Conservation (phyloP, 1,140 invertebrate species). For the Sweltsa coloradensis region DNA sequence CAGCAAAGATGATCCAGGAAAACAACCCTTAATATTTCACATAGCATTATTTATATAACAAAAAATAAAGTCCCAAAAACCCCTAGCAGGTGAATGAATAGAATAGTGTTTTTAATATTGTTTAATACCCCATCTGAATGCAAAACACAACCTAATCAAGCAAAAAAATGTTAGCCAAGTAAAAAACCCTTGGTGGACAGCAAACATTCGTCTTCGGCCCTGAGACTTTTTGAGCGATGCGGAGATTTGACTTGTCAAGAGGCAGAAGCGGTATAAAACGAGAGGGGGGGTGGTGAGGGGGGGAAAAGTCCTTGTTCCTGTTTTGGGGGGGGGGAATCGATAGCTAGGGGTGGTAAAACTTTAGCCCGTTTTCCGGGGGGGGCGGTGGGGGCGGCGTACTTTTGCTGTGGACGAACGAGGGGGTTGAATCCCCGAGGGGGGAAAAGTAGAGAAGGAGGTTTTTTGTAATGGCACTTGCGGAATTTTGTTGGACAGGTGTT, state of each 20-base stretch:
- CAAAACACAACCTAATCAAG: no score
- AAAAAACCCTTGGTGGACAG: constrained; percentile 33
- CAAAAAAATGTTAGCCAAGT: no score
- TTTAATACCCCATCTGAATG: no score
- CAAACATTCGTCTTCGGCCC: constrained; percentile 35
- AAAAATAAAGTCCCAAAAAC: no score
- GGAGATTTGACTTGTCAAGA: constrained; percentile 15
- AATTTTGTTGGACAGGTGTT: constrained; percentile 15
- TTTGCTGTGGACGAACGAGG: constrained; percentile 18
- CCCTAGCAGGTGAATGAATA: no score
- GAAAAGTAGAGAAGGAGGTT: constrained; percentile 1
- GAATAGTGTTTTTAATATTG: no score
- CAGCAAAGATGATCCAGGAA: no score
- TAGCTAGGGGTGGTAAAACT: constrained; percentile 32
- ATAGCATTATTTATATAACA: no score
- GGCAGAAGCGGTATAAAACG: not conserved
- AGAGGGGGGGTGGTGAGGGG: no score
- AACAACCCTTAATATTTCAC: no score
- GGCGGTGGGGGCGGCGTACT: constrained; percentile 15
- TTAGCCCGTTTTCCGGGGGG: constrained; percentile 24
- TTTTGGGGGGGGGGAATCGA: constrained; percentile 23
- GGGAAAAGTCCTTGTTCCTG: no score
- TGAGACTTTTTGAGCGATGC: constrained; percentile 28
- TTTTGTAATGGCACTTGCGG: constrained; percentile 14
- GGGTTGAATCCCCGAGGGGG: constrained; percentile 6